Evolutionary conservation across 2,113 vertebrate genomes (phyloP), one percentile per base, ranked within the genome.

Genomic region (Casuarius casuarius): DNA sequence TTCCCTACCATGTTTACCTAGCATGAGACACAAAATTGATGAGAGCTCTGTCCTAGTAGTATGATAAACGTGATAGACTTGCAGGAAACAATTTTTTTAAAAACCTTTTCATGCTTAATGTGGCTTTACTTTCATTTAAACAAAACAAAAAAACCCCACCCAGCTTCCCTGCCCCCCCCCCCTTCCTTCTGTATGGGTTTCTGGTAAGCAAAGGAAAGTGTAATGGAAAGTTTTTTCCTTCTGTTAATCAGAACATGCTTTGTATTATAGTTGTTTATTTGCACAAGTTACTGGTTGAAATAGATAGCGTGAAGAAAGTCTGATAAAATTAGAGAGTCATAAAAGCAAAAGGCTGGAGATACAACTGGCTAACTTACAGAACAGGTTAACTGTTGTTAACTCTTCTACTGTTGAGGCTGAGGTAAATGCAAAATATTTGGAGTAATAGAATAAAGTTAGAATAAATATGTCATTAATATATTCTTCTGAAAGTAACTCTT

Each of bases 401-500:
- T 67, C 5, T 19, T 63, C 29, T 78, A 1, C 23, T 59, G 7
- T 48, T 90, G 72, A 66, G 44, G 52, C 10, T 62, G 22, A 44
- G 74, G 42, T 84, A 46, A 96, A 49, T 66, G 19, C 13, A 63
- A 26, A 19, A 58, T 81, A 19, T 42, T 17, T 73, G 61, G 49
- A 80, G 23, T 68, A 81, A 21, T 23, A 35, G 44, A 68, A 81
- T 49, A 73, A 72, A 70, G 19, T 40, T 86, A 38, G 51, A 78
- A 49, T 78, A 84, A 90, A 46, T 44, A 21, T 94, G 86, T 21
- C 3, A 40, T 94, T 66, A 72, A 1, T 68, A 9, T 66, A 5
- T 73, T 71, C 79, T 31, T 71, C 94, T 98, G 40, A 98, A 97
- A 83, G 7, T 29, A 68, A 92, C 23, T 90, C 84, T 94, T 91